phyloP scores from a whole-genome alignment of 1,140 invertebrate species.

The Sinella curviseta region DNA sequence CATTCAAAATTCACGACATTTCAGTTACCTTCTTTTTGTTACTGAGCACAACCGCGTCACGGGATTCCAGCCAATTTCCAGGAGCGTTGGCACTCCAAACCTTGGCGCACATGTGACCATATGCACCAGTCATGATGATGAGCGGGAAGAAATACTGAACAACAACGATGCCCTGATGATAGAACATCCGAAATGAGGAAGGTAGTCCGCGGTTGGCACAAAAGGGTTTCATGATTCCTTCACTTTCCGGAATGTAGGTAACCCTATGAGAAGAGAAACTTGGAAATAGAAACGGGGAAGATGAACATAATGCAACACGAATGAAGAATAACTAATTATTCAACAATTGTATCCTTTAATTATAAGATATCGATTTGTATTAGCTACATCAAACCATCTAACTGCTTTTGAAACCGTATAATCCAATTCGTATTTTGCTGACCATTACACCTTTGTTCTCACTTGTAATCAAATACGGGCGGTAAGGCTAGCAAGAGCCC shows the following conservation, averaged over 20 bases:
- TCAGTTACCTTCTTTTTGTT: constrained; percentile 75
- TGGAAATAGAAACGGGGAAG: no score
- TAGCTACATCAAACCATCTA: no score
- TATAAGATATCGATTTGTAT: no score
- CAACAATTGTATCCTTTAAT: no score
- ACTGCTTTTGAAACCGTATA: no score
- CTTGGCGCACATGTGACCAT: constrained; percentile 72
- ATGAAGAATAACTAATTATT: no score
- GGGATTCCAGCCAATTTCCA: constrained; percentile 70
- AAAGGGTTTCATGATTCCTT: constrained; percentile 58
- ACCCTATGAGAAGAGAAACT: no score
- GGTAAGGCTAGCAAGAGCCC: constrained; percentile 65
- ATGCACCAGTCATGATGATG: constrained; percentile 74
- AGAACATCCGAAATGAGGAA: constrained; percentile 59
- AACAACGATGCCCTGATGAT: constrained; percentile 61
- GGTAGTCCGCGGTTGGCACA: constrained; percentile 62
- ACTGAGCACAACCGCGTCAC: constrained; percentile 72
- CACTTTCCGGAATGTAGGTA: constrained; percentile 51
- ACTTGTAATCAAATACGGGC: constrained; percentile 52
- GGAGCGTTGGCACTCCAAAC: constrained; percentile 74
- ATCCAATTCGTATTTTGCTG: no score
- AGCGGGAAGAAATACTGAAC: constrained; percentile 75
- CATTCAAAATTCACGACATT: no score
- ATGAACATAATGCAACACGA: no score
- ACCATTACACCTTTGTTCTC: constrained; percentile 28